Percentiles rank a stretch among this genome's conserved stretches.
phyloP scores from a whole-genome alignment of 2,888 invertebrate genomes.

The Stegophylla sp. region DNA sequence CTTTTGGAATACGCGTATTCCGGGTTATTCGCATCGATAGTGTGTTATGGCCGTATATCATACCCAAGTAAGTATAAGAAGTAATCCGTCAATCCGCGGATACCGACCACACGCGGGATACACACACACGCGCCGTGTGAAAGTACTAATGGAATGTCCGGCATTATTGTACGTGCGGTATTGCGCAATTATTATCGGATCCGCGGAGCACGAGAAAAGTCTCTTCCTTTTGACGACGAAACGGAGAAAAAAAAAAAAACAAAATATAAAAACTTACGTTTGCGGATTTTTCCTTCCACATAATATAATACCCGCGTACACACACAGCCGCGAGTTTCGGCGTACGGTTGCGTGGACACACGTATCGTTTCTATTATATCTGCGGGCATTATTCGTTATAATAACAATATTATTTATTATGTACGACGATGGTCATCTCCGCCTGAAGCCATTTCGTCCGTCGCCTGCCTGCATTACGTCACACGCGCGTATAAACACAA shows the following conservation, averaged over 20 bases:
- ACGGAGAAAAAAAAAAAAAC: too few relatives aligned
- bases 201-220: background rate
- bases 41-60: background rate
- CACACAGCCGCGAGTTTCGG: too few relatives aligned
- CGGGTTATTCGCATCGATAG: background rate
- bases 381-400: too few relatives aligned
- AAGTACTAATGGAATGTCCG: constrained; percentile 29
- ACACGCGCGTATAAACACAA: background rate
- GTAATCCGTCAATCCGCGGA: too few relatives aligned
- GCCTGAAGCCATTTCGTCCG: background rate
- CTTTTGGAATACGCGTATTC: too few relatives aligned
- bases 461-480: background rate
- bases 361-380: too few relatives aligned
- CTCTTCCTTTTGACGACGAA: background rate
- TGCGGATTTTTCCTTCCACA: background rate
- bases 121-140: background rate
- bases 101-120: too few relatives aligned
- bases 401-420: too few relatives aligned
- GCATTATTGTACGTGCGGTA: background rate
- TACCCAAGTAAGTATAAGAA: constrained; percentile 21
- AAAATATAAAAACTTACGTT: background rate
- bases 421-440: background rate
- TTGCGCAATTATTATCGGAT: background rate
- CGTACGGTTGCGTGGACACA: too few relatives aligned
- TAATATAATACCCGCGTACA: too few relatives aligned